Percentiles rank a stretch among this genome's conserved stretches.
Conservation (phyloP, 1,140 invertebrate genomes). For the Brachionus sp. region DNA sequence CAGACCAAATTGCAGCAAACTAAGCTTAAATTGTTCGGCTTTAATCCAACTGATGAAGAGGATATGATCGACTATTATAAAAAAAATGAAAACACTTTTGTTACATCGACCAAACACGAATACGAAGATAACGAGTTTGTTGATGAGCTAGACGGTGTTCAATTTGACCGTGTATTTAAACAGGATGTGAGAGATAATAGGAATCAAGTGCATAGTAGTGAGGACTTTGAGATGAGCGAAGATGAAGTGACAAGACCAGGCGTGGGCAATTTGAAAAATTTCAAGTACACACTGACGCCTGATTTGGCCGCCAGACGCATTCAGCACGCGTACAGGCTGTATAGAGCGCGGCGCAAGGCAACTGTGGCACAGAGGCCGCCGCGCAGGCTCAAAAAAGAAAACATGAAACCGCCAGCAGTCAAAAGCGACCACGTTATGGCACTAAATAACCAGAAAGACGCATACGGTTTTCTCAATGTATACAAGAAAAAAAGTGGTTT, state of each 20-base stretch:
- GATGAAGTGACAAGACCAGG: not conserved
- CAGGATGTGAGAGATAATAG: not conserved
- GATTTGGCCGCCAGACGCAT: slow-evolving; percentile 25
- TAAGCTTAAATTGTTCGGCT: slow-evolving; percentile 36
- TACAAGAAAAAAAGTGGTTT: slow-evolving; percentile 9
- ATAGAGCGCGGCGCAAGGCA: not conserved
- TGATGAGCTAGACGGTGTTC: not conserved
- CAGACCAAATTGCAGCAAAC: slow-evolving; percentile 40
- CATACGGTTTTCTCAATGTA: not conserved
- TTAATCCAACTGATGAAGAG: slow-evolving; percentile 27
- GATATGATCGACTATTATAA: slow-evolving; percentile 14
- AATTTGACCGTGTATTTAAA: slow-evolving; percentile 24
- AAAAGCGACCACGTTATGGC: not conserved
- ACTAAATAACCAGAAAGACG: not conserved
- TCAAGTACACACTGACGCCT: not conserved
- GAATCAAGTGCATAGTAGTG: not conserved
- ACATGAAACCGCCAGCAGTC: not conserved
- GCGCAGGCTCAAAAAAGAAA: not conserved
- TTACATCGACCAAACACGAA: slow-evolving; percentile 14
- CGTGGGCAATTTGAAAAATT: not conserved
- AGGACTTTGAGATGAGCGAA: not conserved
- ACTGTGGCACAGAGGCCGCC: not conserved
- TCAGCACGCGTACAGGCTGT: slow-evolving; percentile 15
- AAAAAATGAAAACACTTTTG: not conserved
- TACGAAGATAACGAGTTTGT: not conserved